Base-by-base conservation (phyloP, 2,113 vertebrate genomes). In the Manacus vitellinus region DNA sequence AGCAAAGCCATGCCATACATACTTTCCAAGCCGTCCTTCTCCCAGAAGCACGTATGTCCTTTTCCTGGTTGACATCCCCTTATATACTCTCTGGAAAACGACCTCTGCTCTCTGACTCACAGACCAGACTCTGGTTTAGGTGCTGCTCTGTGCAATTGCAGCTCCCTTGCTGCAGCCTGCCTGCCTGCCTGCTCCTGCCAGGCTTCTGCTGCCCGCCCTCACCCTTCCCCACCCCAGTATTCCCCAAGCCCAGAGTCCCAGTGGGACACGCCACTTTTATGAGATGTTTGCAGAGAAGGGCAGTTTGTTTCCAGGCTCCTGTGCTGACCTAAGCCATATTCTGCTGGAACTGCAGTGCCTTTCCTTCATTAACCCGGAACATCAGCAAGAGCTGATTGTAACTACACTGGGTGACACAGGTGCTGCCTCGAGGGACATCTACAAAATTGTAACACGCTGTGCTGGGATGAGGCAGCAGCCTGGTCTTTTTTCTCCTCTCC, bases 11-110 rank as follows among this genome's bases (percentile, higher is more conserved):
- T 71, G 39, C 20, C 23, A 5, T 37, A 93, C 51, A 0, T 88
- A 93, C 91, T 51, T 6, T 7, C 20, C 1, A 9, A 86, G 49
- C 13, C 0, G 8, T 43, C 55, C 39, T 62, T 10, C 22, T 66
- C 28, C 23, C 7, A 3, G 25, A 6, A 78, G 24, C 39, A 10
- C 0, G 3, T 0, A 0, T 21, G 3, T 52, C 41, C 10, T 77
- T n/a, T 77, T 84, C 88, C 91, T 81, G 68, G 41, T 88, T 81
- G 68, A 56, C 51, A 27, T 10, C 24, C 14, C 14, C 74, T 93
- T 93, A 56, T 81, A 81, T 41, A 5, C 0, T 0, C 84, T 54
- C 62, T n/a, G 5, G 3, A 0, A 6, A 82, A 16, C 0, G 6
- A 89, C 44, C 62, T 71, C 46, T 41, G 14, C 46, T 61, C 51